Evolutionary conservation across 1,140 invertebrate species (phyloP).

Genomic region (Zaprionus gabonicus): DNA sequence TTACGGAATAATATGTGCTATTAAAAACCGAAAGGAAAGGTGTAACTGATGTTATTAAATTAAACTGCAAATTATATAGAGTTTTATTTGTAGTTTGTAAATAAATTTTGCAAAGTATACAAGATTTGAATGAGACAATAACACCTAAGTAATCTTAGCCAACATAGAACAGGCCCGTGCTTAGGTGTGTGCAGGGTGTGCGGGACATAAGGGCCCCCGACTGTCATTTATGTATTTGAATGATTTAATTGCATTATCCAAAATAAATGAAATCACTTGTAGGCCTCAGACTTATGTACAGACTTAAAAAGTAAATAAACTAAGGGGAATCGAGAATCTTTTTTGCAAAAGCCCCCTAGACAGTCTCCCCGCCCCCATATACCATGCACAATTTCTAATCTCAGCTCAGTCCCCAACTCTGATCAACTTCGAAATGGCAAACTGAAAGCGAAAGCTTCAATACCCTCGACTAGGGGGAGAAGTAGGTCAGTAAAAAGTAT

Average conservation of each 20-base stretch:
- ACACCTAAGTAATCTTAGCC: no score
- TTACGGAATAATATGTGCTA: constrained; percentile 4
- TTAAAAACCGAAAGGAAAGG: background rate
- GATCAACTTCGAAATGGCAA: background rate
- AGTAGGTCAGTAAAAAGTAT: constrained; percentile 22
- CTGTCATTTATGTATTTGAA: no score
- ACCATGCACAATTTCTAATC: background rate
- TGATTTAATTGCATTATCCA: rapidly evolving
- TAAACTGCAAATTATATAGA: background rate
- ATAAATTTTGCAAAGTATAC: background rate
- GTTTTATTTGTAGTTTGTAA: background rate
- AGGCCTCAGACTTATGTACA: no score
- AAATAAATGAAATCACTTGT: no score
- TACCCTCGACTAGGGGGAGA: background rate
- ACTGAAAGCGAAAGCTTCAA: background rate
- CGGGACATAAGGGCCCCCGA: no score
- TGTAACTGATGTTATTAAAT: constrained; percentile 7
- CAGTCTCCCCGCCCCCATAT: no score
- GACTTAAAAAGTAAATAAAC: no score
- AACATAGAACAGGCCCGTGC: no score
- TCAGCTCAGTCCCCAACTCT: background rate
- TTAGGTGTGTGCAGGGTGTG: no score
- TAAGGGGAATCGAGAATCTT: no score
- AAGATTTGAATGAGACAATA: background rate
- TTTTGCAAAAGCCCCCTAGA: no score